These are phyloP conservation scores for Hemicordylus capensis DNA, from an alignment of 2,113 vertebrate genomes.

Conservation along the genomic window DNA sequence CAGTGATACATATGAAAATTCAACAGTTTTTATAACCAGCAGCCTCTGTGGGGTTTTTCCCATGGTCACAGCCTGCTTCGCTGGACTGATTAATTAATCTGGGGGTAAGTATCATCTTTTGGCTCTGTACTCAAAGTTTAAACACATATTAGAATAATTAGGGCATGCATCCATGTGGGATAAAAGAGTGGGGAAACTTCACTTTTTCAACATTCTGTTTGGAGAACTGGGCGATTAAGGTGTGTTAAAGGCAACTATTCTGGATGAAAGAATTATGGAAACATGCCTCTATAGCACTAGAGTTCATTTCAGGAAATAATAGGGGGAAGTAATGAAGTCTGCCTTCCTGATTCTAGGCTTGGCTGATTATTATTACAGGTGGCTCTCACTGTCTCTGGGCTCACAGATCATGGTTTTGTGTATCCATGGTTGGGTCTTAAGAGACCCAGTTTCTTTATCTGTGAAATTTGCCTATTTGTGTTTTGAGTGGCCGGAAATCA, in stretches of 20 bases:
- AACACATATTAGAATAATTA: slow-evolving; percentile 13
- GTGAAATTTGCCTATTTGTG: no score
- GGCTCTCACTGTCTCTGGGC: no score
- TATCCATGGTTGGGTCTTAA: no score
- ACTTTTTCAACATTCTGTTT: neutral
- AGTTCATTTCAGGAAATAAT: neutral
- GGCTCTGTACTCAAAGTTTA: slow-evolving; percentile 11
- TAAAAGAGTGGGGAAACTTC: neutral
- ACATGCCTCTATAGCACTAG: no score
- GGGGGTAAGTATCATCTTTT: slow-evolving; percentile 16
- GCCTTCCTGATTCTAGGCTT: neutral
- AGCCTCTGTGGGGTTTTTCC: slow-evolving; percentile 21
- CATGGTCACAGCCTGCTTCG: slow-evolving; percentile 21
- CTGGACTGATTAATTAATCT: slow-evolving; percentile 19
- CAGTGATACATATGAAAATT: neutral
- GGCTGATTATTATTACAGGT: no score
- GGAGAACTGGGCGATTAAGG: neutral
- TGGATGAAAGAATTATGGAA: neutral
- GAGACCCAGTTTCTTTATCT: no score
- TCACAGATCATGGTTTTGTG: no score
- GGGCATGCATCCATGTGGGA: neutral
- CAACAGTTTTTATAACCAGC: slow-evolving; percentile 9
- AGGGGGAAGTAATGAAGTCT: neutral
- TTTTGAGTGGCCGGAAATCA: no score
- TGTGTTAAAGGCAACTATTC: neutral